These are phyloP conservation scores for Adelognathus sp. DNA, from an alignment of 2,888 invertebrate species.

Conservation along the genomic window DNA sequence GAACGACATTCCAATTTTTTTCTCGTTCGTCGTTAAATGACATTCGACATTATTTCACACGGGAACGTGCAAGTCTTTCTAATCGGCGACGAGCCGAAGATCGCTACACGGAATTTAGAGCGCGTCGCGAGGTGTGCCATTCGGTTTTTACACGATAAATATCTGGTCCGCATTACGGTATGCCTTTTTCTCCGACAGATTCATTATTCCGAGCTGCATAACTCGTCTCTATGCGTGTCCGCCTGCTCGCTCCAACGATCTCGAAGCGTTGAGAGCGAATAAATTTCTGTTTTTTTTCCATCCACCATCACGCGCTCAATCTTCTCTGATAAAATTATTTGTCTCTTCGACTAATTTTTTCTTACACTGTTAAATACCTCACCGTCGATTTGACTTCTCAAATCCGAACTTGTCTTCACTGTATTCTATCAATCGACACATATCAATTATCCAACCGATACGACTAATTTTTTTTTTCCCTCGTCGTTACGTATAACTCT, in stretches of 20 bases:
- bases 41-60: conserved; percentile 73
- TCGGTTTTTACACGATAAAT: conserved; percentile 77
- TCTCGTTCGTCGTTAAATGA: conserved; percentile 56
- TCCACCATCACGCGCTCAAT: conserved; percentile 21
- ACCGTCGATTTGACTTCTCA: conserved; percentile 6
- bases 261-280: conserved; percentile 51
- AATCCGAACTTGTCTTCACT: no score
- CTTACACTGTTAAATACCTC: conserved; percentile 6
- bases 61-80: conserved; percentile 63
- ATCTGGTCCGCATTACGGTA: conserved; percentile 72
- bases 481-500: no score
- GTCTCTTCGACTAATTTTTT: conserved; percentile 15
- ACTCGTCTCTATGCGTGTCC: conserved; percentile 31
- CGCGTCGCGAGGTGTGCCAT: conserved; percentile 60
- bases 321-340: conserved; percentile 30
- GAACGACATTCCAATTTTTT: conserved; percentile 72
- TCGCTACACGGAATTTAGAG: conserved; percentile 53
- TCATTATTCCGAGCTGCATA: conserved; percentile 68
- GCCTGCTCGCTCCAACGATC: conserved; percentile 18
- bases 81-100: conserved; percentile 61
- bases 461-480: no score
- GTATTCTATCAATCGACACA: no score
- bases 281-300: conserved; percentile 25
- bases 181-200: conserved; percentile 71
- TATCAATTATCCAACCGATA: no score